Percentiles rank a stretch among this genome's conserved stretches.
These are phyloP conservation scores for Sphaerophoria rueppellii DNA, from an alignment of 2,888 invertebrate species.

Conservation along the genomic window DNA sequence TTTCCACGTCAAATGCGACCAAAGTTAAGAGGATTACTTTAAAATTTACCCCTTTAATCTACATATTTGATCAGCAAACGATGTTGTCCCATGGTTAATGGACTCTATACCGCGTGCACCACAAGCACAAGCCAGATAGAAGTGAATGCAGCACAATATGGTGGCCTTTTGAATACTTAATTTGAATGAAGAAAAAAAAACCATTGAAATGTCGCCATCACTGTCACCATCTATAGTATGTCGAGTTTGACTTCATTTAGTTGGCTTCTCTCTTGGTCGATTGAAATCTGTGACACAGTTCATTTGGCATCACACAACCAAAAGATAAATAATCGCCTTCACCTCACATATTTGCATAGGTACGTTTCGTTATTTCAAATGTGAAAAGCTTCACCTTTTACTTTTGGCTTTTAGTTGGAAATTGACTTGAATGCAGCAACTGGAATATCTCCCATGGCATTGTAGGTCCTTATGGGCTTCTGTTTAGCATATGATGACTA, in stretches of 20 bases:
- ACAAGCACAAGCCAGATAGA: neutral
- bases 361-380: constrained; percentile 26
- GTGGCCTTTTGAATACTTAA: constrained; percentile 44
- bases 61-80: constrained; percentile 71
- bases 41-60: constrained; percentile 68
- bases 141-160: constrained; percentile 36
- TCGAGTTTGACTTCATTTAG: constrained; percentile 14
- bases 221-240: neutral
- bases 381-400: constrained; percentile 6
- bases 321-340: constrained; percentile 50
- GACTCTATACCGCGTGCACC: constrained; percentile 24
- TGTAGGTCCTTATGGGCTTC: no score
- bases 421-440: constrained; percentile 23
- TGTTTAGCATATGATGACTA: no score
- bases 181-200: constrained; percentile 16
- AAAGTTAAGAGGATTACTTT: constrained; percentile 56
- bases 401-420: constrained; percentile 2
- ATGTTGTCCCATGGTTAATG: constrained; percentile 64
- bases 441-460: neutral
- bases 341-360: constrained; percentile 27
- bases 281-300: constrained; percentile 64
- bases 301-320: constrained; percentile 63
- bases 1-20: constrained; percentile 33
- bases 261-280: constrained; percentile 43
- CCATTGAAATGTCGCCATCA: constrained; percentile 27